Evolutionary conservation across 2,113 vertebrate species (phyloP).

Genomic region (Hippopotamus amphibius): DNA sequence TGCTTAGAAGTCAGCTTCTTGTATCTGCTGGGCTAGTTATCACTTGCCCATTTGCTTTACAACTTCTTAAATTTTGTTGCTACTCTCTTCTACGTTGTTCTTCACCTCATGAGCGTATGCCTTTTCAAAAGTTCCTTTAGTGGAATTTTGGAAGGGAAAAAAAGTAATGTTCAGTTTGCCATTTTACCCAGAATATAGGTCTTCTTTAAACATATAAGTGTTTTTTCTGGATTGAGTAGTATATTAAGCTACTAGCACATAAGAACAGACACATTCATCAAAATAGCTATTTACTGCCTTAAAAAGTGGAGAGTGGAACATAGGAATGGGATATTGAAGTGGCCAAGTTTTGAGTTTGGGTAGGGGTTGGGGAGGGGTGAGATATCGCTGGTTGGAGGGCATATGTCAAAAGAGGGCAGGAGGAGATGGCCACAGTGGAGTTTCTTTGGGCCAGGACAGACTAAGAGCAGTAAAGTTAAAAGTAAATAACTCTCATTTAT

Average conservation of each 20-base stretch:
- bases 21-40: neutral
- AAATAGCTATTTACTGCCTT: neutral
- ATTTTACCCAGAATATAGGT: neutral
- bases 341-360: neutral
- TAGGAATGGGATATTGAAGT: neutral
- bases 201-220: neutral
- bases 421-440: neutral
- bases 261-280: neutral
- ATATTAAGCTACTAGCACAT: neutral
- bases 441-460: neutral
- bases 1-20: neutral
- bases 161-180: neutral
- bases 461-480: neutral
- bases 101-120: neutral
- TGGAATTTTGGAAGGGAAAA: neutral
- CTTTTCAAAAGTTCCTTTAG: neutral
- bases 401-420: neutral
- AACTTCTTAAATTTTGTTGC: neutral
- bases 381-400: neutral
- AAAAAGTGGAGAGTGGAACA: neutral
- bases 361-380: neutral
- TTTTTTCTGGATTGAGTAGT: neutral
- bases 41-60: neutral
- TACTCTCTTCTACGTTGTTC: neutral
- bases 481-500: neutral